Base-by-base conservation (phyloP, 2,888 invertebrate species). In the Hypsopygia costalis region DNA sequence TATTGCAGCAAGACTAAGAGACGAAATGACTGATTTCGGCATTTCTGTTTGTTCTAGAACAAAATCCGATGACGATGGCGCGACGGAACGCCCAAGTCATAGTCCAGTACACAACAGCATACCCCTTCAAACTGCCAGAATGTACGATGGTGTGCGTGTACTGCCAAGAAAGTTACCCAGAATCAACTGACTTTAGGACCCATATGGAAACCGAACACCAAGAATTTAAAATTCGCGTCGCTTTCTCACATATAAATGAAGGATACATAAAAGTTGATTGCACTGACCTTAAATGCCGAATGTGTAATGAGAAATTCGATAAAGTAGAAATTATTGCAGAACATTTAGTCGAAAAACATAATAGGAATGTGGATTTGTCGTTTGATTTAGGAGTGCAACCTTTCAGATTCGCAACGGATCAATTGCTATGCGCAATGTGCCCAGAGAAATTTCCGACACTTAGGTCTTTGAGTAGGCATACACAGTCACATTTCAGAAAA, bases 31-130 rank as follows among this genome's bases (percentile, higher is more conserved):
- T 35, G 35, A 35, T 11, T 10, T 58, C 9, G 55, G 57, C n/a
- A 52, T 69, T 67, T 76, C 69, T 72, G 60, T 82, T 80, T 81
- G 81, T 82, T 82, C 72, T 82, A 82, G 81, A 73, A 58, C 47
- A 58, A 63, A 68, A 71, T 69, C 65, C 66, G 64, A 68, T 74
- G 69, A 46, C 62, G 66, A 55, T 66, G 66, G 69, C 75, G 52
- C 73, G 77, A 64, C 64, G 54, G 66, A 81, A 82, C 65, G 80
- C 81, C 45, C 67, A 71, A 64, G 54, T 68, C 51, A 59, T 82
- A 43, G 58, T 81, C 60, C 66, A 70, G 60, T 70, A 73, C 61
- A 53, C 76, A 21, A 81, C 81, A 33, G 72, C 69, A 49, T 79
- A 71, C 58, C 81, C 81, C 36, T 82, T 82, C 69, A 70, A 73